Base-by-base conservation (phyloP, 1,140 invertebrate species). In the Pygmarrhopalites habei region DNA sequence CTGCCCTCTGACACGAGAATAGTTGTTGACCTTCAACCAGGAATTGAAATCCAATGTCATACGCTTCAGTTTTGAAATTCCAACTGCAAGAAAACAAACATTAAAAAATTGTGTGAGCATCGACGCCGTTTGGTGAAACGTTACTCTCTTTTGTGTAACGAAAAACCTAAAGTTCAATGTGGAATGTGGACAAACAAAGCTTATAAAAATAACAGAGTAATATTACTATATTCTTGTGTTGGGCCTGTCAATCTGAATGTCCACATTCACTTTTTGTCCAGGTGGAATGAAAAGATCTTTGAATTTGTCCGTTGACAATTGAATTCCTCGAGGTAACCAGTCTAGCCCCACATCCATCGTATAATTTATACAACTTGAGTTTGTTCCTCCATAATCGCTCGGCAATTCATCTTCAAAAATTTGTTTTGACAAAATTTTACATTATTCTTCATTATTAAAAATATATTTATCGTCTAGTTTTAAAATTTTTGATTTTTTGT, bases 381-480 rank as follows among this genome's bases (percentile, higher is more conserved):
- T 64, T 1, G 57, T 43, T 14, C 65, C 65, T 19, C 65, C 65
- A 29, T 60, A 67, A 28, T 63, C 29, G 3, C 56, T 53, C 7
- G 65, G 65, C 14, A 67, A 60, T 26, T 67, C 32, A 47, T 67
- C 65, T n/a, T n/a, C n/a, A n/a, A n/a, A n/a, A n/a, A n/a, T n/a
- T n/a, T n/a, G n/a, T n/a, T n/a, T n/a, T n/a, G n/a, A n/a, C n/a
- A n/a, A n/a, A n/a, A n/a, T n/a, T n/a, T n/a, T n/a, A n/a, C n/a
- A n/a, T n/a, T n/a, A n/a, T n/a, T n/a, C n/a, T n/a, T n/a, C n/a
- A n/a, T n/a, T n/a, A n/a, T n/a, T n/a, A n/a, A n/a, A n/a, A n/a
- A n/a, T n/a, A n/a, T n/a, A n/a, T n/a, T n/a, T n/a, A n/a, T n/a
- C n/a, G n/a, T n/a, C n/a, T n/a, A n/a, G n/a, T n/a, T n/a, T n/a